A percentile compares a stretch with the other conserved stretches of the same genome.
These are phyloP conservation scores for Menidia beryllina DNA, from an alignment of 2,113 vertebrate genomes.

Conservation along the genomic window DNA sequence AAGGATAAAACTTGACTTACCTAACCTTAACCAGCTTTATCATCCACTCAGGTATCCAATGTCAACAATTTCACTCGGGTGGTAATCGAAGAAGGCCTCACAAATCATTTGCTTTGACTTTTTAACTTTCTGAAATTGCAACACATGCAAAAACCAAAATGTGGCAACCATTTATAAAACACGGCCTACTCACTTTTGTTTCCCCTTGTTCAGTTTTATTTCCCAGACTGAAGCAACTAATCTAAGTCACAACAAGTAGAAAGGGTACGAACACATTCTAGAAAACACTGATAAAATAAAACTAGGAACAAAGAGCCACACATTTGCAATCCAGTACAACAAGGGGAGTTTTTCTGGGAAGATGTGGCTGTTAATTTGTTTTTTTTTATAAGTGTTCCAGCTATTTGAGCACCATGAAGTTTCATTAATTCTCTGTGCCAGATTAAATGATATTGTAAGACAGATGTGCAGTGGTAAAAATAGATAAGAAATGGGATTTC, in stretches of 20 bases:
- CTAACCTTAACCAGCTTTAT: neutral
- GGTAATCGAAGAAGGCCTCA: neutral
- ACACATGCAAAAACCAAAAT: slow-evolving; percentile 3
- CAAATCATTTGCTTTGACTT: neutral
- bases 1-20: neutral
- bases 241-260: neutral
- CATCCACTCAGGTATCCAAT: neutral
- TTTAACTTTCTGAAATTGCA: neutral
- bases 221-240: neutral
- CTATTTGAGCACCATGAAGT: slow-evolving; percentile 1
- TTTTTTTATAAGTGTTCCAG: slow-evolving; percentile 8
- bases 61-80: neutral
- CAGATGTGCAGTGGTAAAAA: neutral
- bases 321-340: neutral
- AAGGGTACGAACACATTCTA: neutral
- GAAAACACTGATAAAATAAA: neutral
- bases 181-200: neutral
- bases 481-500: neutral
- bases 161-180: neutral
- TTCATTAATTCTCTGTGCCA: neutral
- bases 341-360: neutral
- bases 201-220: slow-evolving; percentile 1
- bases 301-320: neutral
- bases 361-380: neutral
- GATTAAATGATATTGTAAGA: neutral